Evolutionary conservation across 1,140 invertebrate genomes (phyloP), one percentile per base, ranked within the genome.

Genomic region (Drosophila rufa): DNA sequence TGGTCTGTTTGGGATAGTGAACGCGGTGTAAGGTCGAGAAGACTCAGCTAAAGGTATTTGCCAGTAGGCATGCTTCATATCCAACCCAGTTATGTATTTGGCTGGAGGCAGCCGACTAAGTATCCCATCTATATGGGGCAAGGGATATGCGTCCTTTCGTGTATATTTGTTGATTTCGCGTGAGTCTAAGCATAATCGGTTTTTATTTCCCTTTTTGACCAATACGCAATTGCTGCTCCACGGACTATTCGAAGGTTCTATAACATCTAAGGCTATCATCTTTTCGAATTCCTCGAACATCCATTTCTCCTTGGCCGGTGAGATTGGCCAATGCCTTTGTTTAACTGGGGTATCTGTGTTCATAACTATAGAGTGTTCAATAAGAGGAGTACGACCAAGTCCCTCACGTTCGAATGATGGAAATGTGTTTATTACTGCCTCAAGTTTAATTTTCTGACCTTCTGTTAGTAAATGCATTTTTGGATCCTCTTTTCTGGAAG

Each of bases 61-160:
- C 51, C 92, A 91, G 92, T 25, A 42, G 19, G 36, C 53, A n/a
- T 56, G 53, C 92, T 19, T 93, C 60, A 71, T 93, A 82, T 11
- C 53, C 17, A 93, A 42, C 8, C 89, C 82, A 46, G 86, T 68
- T 8, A 82, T 70, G 47, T 45, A 82, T 27, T 27, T 33, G 15
- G 80, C 91, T 40, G 84, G 50, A 12, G 59, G 43, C 7, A 82
- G 19, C 12, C 76, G n/a, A 36, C 65, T 78, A 15, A 70, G 27
- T 17, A 79, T 75, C 2, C 64, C 71, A 15, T 79, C 67, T 42
- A 75, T 65, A 45, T 74, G 59, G n/a, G 56, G 62, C 11, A 78
- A 43, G 12, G 70, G 76, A 57, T 79, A 82, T 2, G 67, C 68
- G 36, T 79, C 71, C 38, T 66, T 79, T 3, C 68, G 25, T 4